Evolutionary conservation across 2,113 vertebrate genomes (phyloP), one percentile per base, ranked within the genome.

Genomic region (Sturnus vulgaris): DNA sequence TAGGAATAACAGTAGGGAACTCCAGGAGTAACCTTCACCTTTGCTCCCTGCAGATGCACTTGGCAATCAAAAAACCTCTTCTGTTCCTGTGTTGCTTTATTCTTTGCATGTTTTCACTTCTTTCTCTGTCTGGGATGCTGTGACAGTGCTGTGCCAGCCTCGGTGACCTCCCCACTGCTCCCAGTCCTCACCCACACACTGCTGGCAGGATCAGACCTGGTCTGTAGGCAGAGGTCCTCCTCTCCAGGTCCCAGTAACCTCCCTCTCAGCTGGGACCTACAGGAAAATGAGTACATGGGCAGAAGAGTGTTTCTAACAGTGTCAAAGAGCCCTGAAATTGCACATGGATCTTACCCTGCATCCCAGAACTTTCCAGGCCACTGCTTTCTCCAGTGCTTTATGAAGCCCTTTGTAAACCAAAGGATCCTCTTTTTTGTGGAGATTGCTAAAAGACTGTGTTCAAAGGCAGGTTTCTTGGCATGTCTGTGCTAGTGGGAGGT

Each of bases 311-410:
- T 88, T n/a, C 31, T 57, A 13, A 17, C 5, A 4, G n/a, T 35
- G 81, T 33, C 33, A 8, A 1, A 59, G 50, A 57, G 82, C 50
- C 75, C 25, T 28, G 76, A 40, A 33, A 24, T 30, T 42, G n/a
- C 12, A 0, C 4, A 2, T 2, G n/a, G 23, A n/a, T 61, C 66
- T 86, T 20, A 30, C 46, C 5, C 2, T 19, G 17, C 52, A 22
- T 59, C 73, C 46, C 60, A 17, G 50, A 11, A 1, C 0, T 8
- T 69, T 39, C 35, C 78, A 50, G 69, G 30, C 72, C 53, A 7
- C 33, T 7, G 31, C 73, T 39, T 68, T 39, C 5, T 2, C 37
- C 46, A 70, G 69, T 1, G 1, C 31, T 83, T 75, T 46, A 9
- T 23, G 14, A 76, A 85, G 31, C 31, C 14, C 23, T 69, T 22